Evolutionary conservation across 37 sponge, comb jelly and placozoan species (phyloP), one percentile per base, ranked within the genome.

Genomic region (Eunapius fragilis): DNA sequence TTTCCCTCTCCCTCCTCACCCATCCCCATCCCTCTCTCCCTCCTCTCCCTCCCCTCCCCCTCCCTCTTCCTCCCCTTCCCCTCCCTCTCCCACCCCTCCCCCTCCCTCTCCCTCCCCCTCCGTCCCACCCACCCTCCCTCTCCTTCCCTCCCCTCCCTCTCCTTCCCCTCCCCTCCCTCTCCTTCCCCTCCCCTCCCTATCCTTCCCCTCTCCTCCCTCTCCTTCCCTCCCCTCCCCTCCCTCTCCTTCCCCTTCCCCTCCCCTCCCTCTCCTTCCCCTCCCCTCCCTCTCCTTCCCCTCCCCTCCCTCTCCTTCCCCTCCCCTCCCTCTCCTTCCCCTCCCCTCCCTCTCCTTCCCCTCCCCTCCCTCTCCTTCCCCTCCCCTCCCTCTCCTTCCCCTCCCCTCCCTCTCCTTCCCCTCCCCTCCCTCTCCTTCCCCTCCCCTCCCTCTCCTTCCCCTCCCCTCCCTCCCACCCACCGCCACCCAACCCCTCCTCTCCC

Each of bases 231-330:
- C 30, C 28, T 25, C 2, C 69, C 69, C 25, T 68, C 12, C 69
- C 37, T 34, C 32, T 12, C 77, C n/a, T 32, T 10, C 7, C 37
- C 37, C 10, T 10, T 76, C 37, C 31, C 37, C 10, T 7, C 26
- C 67, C 9, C n/a, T 10, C 77, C 37, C 6, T 76, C 37, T 32
- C 31, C 58, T 31, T 24, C 49, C 80, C 28, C 72, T 33, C 30
- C 36, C 83, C 41, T 25, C 45, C 41, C 27, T 72, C 76, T 41
- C 81, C 37, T 49, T 77, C 78, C 24, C 73, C 30, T 78, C 75
- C 85, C 31, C 67, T 36, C 78, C 70, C 86, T 47, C 79, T 82
- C 79, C 77, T 83, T 78, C 74, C 72, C 84, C 78, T 80, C 34
- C 69, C 75, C 82, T 74, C 81, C 75, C 70, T 34, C 79, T 76